Evolutionary conservation across 2,888 invertebrate genomes (phyloP).

Genomic region (Drosophila nr. medialis): DNA sequence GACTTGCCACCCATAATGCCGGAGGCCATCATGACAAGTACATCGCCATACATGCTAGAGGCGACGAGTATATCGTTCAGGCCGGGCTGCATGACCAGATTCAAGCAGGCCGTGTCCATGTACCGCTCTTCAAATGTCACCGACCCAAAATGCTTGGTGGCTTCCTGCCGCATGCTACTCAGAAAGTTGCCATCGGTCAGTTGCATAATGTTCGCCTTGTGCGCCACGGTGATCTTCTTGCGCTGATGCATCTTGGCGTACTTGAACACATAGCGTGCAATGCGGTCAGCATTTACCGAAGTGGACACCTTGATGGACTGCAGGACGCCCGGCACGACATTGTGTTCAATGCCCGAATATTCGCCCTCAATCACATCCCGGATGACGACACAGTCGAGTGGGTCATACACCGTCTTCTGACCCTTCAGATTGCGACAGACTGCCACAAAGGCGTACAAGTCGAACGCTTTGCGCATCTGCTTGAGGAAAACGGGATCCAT

Average conservation of each 20-base stretch:
- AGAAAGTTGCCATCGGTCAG: conserved; percentile 98
- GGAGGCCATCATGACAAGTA: conserved; percentile 97
- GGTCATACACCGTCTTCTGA: conserved; percentile 92
- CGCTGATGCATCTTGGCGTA: conserved; percentile 96
- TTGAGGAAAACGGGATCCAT: conserved; percentile 83
- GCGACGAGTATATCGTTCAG: conserved; percentile 95
- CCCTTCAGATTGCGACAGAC: conserved; percentile 96
- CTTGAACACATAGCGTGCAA: conserved; percentile 99
- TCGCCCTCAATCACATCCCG: conserved; percentile 99
- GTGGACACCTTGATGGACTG: conserved; percentile 99
- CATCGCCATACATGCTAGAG: conserved; percentile 98
- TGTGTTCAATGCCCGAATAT: conserved; percentile 98
- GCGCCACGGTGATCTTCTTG: conserved; percentile 98
- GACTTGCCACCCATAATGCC: conserved; percentile 97
- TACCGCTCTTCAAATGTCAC: conserved; percentile 96
- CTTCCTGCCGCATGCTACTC: conserved; percentile 91
- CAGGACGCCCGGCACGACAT: conserved; percentile 93
- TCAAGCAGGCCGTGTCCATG: conserved; percentile 89
- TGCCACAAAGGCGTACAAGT: conserved; percentile 96
- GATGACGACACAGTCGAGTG: conserved; percentile 97
- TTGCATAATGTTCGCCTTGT: conserved; percentile 99
- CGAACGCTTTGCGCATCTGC: conserved; percentile 89
- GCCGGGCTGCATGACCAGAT: conserved; percentile 47
- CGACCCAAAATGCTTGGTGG: conserved; percentile 90
- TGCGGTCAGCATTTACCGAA: conserved; percentile 93